phyloP scores from a whole-genome alignment of 2,113 vertebrate genomes.

The Thermophis baileyi region DNA sequence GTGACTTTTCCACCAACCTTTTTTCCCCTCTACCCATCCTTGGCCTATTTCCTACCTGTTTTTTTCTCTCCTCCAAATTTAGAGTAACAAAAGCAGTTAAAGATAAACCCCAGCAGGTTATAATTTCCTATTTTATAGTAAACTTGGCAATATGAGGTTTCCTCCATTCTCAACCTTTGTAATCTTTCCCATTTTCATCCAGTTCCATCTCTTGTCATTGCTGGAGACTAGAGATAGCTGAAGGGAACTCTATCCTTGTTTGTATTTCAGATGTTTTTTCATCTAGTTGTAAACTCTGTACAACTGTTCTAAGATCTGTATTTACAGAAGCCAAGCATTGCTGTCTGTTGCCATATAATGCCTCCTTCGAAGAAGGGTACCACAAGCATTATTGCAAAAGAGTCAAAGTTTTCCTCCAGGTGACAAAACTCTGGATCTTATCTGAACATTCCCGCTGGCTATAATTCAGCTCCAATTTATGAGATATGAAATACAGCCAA shows the following conservation, averaged over 20 bases:
- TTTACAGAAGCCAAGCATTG: not conserved
- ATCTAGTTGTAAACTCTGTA: slow-evolving; percentile 3
- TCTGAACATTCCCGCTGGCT: not conserved
- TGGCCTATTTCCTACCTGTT: not conserved
- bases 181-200: not conserved
- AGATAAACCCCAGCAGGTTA: not conserved
- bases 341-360: not conserved
- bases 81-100: not conserved
- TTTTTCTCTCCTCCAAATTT: not conserved
- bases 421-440: not conserved
- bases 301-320: not conserved
- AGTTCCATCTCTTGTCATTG: not conserved
- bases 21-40: not conserved
- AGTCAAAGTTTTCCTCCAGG: not conserved
- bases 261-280: not conserved
- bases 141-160: not conserved
- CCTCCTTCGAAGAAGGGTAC: not conserved
- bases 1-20: not conserved
- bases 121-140: not conserved
- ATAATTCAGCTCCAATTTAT: not conserved
- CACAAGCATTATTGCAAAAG: not conserved
- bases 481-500: not conserved
- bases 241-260: not conserved
- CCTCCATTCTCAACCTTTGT: not conserved
- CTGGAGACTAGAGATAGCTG: not conserved